Conservation (phyloP, 2,113 vertebrate species). For the Bubo blakistoni region DNA sequence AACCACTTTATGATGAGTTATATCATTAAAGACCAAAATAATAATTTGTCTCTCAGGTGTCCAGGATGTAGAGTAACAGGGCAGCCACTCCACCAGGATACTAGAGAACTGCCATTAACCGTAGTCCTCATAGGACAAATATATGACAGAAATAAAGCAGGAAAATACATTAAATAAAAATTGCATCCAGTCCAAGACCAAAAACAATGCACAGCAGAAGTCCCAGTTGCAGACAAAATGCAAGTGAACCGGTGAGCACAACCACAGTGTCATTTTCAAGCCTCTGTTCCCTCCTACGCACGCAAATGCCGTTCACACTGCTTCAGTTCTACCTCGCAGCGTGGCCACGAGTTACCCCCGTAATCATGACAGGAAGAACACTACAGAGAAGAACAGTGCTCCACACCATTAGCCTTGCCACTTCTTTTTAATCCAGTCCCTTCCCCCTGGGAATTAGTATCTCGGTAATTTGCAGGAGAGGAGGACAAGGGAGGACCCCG, state of each 20-base stretch:
- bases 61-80: not conserved
- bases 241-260: fast-evolving
- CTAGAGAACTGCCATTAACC: not conserved
- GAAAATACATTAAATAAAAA: fast-evolving
- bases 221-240: fast-evolving
- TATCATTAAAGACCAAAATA: not conserved
- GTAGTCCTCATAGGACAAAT: not conserved
- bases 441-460: fast-evolving
- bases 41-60: not conserved
- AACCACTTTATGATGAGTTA: not conserved
- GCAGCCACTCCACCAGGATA: not conserved
- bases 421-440: fast-evolving
- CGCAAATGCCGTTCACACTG: fast-evolving
- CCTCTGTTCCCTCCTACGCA: no score
- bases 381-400: fast-evolving
- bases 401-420: fast-evolving
- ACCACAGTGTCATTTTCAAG: fast-evolving
- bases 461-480: fast-evolving
- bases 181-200: not conserved
- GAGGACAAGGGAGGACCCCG: fast-evolving
- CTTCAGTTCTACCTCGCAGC: not conserved
- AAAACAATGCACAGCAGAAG: fast-evolving
- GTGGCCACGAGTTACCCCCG: fast-evolving
- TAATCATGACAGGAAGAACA: no score
- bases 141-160: fast-evolving